Evolutionary conservation across 2,113 vertebrate genomes (phyloP), one percentile per base, ranked within the genome.

Genomic region (Oceanites oceanicus): DNA sequence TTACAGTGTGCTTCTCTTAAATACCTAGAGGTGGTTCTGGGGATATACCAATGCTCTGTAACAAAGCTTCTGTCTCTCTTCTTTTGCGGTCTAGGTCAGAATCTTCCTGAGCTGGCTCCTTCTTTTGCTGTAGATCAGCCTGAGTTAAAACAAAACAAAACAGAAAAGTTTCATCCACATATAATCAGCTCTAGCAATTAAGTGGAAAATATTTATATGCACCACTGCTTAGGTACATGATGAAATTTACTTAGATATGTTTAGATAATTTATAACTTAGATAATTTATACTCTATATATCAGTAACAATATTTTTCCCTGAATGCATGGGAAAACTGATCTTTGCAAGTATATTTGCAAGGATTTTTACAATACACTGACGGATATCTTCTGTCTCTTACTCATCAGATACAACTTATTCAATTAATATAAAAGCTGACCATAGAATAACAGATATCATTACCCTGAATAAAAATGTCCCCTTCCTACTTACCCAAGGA

Each of bases 31-130:
- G 98, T 52, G 99, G 99, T 94, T 99, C 99, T 8, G 99, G 99
- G 6, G 99, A 99, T 90, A 99, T 99, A 53, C 99, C 99, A 65
- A 99, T 99, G 91, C 99, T 99, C 95, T 99, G 99, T 27, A 99
- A 98, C 78, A 99, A 97, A 50, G 99, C 99, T 92, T 99, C 99
- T 0, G 99, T 99, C 98, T 99, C 99, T 72, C 99, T 98, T 50
- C 99, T 99, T 88, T 99, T 99, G 36, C 99, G 99, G 96, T 99
- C 99, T 89, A 99, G 96, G 93, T 99, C 99, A 2, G 99, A 99
- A 84, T 99, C 99, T 77, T 99, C 99, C 25, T 98, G 98, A 73
- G 98, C 97, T 8, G 97, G 98, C 86, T 99, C 99, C 45, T 98
- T 98, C 97, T 99, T 99, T 95, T 99, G 99, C 94, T 99, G 99